Evolutionary conservation across 2,113 vertebrate genomes (phyloP), one percentile per base, ranked within the genome.

Genomic region (Edolisoma coerulescens): DNA sequence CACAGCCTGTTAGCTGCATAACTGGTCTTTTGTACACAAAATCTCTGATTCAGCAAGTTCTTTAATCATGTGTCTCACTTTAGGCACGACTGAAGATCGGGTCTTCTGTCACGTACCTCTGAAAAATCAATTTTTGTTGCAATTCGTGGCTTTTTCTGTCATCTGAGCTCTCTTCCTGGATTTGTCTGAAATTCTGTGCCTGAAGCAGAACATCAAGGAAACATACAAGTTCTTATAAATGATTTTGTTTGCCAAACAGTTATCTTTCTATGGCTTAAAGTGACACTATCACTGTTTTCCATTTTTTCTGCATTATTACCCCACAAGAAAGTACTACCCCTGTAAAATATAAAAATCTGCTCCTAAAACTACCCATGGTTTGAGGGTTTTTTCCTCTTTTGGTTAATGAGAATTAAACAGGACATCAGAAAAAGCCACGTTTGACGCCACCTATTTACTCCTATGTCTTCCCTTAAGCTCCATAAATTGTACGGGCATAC

Each of bases 31-130:
- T 96, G 95, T 93, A 73, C 74, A 89, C 89, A 45, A 82, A 89
- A 82, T 75, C 77, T 96, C 94, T 96, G 95, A 94, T 91, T 97
- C 96, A 96, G 93, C 93, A 93, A 82, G 84, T 93, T 78, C 74
- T 57, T 96, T 79, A 95, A 76, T 85, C 81, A 28, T 57, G 81
- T 76, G 89, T 84, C 84, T 70, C 87, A 45, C 81, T 94, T 87
- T 11, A 85, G 56, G 89, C 63, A 61, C 6, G 21, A 42, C 52
- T 87, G 93, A 71, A 90, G 87, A 78, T 50, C 0, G 0, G 21
- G 69, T 60, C 67, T 69, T 54, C 68, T 26, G 42, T 76, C 94
- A 95, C 1, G 1, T 84, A 95, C 23, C 84, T 89, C 84, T 56
- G 73, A 89, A 93, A 94, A 93, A 93, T 81, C 64, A 39, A 64